Evolutionary conservation across 2,888 invertebrate genomes (phyloP), one percentile per base, ranked within the genome.

Genomic region (Plagodis dolabraria): DNA sequence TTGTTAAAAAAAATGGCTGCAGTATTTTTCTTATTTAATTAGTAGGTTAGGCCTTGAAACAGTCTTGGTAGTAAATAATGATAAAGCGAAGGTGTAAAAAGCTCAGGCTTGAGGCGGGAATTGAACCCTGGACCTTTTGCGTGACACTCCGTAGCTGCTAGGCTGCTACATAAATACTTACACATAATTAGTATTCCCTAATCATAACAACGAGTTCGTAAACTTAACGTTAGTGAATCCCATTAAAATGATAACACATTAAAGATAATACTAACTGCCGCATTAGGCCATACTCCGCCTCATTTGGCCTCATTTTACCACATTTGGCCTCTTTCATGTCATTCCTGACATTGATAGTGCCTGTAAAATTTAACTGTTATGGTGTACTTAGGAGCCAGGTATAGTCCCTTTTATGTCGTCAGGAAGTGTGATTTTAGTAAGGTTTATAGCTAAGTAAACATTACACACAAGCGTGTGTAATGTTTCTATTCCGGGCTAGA

Each of bases 221-320:
- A 71, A 69, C 64, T 59, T 68, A 67, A 63, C 55, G 11, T 60
- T 54, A 67, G 57, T 60, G 48, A 60, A 69, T 47, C 57, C 67
- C 65, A 76, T 82, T 78, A 73, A 72, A 77, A 75, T 70, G 74
- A 76, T 79, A 71, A 70, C 67, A 63, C 64, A 62, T 69, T 66
- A 72, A 72, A 77, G 79, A 82, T 82, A 80, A 80, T 71, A 67
- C 63, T 75, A 83, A 83, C 75, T 59, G 72, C 60, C 64, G 70
- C 69, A 72, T 81, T 75, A 61, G 67, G 69, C 57, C 49, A 54
- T 58, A 56, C 60, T 56, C 53, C 50, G 63, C 60, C 65, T 68
- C 67, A 71, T 71, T 65, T 59, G 57, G 51, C 43, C 51, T n/a
- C 40, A 60, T 47, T 66, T 49, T 42, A 58, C 58, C 60, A 66